Evolutionary conservation across 2,888 invertebrate species (phyloP), one percentile per base, ranked within the genome.

Genomic region (Allophyes oxyacanthae): DNA sequence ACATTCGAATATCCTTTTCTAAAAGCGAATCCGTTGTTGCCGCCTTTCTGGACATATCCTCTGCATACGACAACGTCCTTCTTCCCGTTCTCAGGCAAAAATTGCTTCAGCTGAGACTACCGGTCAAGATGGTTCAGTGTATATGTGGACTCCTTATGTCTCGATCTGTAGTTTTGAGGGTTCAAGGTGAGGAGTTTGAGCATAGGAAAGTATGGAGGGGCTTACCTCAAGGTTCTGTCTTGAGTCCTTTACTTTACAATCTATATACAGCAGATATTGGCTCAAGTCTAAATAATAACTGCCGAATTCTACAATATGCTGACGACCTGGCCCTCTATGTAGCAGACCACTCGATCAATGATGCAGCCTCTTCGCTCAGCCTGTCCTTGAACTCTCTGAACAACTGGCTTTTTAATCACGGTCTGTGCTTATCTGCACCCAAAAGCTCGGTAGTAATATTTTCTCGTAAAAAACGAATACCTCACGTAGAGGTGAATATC

Each of bases 31-130:
- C 34, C 1, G 25, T n/a, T n/a, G 38, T 38, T n/a, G 38, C 38
- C 10, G 10, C 38, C 1, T 38, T 38, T 4, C 25, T 38, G 2
- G 38, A 38, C 25, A 38, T 38, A 1, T 38, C 38, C 3, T 38
- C 38, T 1, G 38, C 38, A 38, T 38, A 38, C 6, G 38, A 38
- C 6, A 38, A n/a, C n/a, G 38, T 38, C 5, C 38, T 25, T 38
- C 25, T 38, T 25, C 38, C 25, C 26, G 6, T 11, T n/a, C 26
- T 40, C n/a, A 7, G 25, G 6, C 25, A 36, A 14, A 36, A 36
- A 14, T 11, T 36, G 8, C 34, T 4, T 5, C 13, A 11, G 34
- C 34, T 34, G n/a, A 13, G 34, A 0, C 5, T 34, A 1, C 34
- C 34, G 34, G 34, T 8, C 5, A 36, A 8, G 34, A 14, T 36